Evolutionary conservation across 37 sponge, comb jelly and placozoan species (phyloP), one percentile per base, ranked within the genome.

Genomic region (Halichondria panicea): DNA sequence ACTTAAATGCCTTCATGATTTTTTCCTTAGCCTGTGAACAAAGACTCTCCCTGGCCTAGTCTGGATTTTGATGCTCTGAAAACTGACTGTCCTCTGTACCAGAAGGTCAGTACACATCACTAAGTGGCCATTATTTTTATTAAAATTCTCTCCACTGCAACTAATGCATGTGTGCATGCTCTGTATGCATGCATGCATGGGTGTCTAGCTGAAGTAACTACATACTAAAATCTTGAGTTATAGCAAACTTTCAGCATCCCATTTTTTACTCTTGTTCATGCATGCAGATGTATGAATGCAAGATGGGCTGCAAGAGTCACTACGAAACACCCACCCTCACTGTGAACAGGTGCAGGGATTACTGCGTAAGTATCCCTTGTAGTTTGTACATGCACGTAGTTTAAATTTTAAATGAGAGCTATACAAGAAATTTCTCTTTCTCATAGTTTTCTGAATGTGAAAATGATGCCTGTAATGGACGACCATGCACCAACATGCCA

Each of bases 211-310:
- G n/a, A n/a, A n/a, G n/a, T n/a, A n/a, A n/a, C n/a, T n/a, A n/a
- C n/a, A n/a, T n/a, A n/a, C n/a, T n/a, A n/a, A n/a, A n/a, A n/a
- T n/a, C n/a, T n/a, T n/a, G n/a, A n/a, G n/a, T n/a, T n/a, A n/a
- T n/a, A n/a, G n/a, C n/a, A n/a, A n/a, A n/a, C n/a, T n/a, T n/a
- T n/a, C n/a, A n/a, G n/a, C n/a, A n/a, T n/a, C n/a, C n/a, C n/a
- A n/a, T n/a, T n/a, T n/a, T n/a, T 18, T 48, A 15, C 52, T 18
- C 52, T 15, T 11, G 13, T 48, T 15, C 52, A 18, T 48, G 11
- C 15, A 38, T 64, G 15, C 46, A 76, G 76, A 30, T 76, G 9
- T 36, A 45, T 25, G 76, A 46, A 35, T 76, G 76, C 45, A 63
- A 44, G 30, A 1, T 2, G 1, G 76, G 76, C 15, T 76, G 76